A percentile compares a stretch with the other conserved stretches of the same genome.
Conservation (phyloP, 2,888 invertebrate genomes). For the Clitarchus hookeri region DNA sequence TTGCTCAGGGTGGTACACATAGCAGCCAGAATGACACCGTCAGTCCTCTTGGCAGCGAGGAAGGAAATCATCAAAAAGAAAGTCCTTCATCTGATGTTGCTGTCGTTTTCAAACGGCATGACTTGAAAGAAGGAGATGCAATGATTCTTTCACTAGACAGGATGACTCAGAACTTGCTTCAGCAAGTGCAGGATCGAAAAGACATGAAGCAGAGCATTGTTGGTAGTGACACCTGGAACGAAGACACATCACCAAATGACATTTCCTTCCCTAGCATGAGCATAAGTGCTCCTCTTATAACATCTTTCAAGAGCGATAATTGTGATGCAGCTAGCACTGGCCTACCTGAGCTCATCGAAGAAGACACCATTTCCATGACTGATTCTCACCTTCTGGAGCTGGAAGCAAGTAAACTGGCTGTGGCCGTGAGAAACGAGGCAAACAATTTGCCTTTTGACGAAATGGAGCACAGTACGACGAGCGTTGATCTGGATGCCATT, state of each 20-base stretch:
- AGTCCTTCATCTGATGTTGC: constrained; percentile 29
- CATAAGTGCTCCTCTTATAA: constrained; percentile 71
- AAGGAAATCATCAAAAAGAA: constrained; percentile 27
- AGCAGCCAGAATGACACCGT: background rate
- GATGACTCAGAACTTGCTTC: constrained; percentile 67
- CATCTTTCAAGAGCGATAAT: constrained; percentile 68
- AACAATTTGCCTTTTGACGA: constrained; percentile 40
- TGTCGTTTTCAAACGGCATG: background rate
- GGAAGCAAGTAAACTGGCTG: constrained; percentile 73
- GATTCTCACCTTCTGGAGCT: constrained; percentile 73
- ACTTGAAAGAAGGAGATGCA: constrained; percentile 54
- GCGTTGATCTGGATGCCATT: constrained; percentile 73
- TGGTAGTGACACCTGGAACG: constrained; percentile 75
- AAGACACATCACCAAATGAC: constrained; percentile 77
- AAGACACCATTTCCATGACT: constrained; percentile 61
- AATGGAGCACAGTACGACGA: constrained; percentile 65
- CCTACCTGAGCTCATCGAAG: constrained; percentile 49
- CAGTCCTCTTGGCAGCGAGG: background rate
- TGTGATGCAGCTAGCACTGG: constrained; percentile 48
- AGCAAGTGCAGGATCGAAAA: constrained; percentile 46
- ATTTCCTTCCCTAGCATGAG: constrained; percentile 82
- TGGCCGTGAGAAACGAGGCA: constrained; percentile 53
- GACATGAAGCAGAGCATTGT: constrained; percentile 53
- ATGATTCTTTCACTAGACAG: constrained; percentile 71
- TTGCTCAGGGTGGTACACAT: background rate